phyloP scores from a whole-genome alignment of 1,140 invertebrate species.

The Drepana arcuata region DNA sequence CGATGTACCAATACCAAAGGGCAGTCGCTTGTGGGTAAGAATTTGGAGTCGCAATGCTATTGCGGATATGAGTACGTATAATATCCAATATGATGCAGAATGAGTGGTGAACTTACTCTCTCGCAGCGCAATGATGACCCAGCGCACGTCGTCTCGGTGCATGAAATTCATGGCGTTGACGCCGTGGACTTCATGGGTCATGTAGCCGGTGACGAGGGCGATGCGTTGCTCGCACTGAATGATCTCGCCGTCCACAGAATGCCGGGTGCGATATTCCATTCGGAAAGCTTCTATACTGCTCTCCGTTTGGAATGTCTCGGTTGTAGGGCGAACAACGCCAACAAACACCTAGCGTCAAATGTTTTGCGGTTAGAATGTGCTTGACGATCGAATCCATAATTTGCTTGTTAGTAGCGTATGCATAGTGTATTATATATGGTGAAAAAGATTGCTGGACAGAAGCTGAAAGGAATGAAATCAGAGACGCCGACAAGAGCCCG shows the following conservation, averaged over 20 bases:
- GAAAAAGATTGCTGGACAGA: too few species aligned
- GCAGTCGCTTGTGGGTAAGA: too few species aligned
- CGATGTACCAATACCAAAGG: too few species aligned
- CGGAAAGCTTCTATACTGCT: slow-evolving; percentile 80
- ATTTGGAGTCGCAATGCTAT: too few species aligned
- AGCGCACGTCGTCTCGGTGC: slow-evolving; percentile 87
- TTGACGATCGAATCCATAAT: too few species aligned
- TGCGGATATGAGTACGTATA: too few species aligned
- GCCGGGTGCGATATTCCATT: slow-evolving; percentile 89
- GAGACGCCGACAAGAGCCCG: too few species aligned
- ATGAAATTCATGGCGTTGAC: slow-evolving; percentile 88
- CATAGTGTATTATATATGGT: too few species aligned
- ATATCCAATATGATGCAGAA: too few species aligned
- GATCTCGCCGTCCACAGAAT: slow-evolving; percentile 87
- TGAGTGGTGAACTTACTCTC: slow-evolving; percentile 85
- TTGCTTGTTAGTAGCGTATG: too few species aligned
- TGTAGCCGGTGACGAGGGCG: slow-evolving; percentile 86
- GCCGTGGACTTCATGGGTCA: slow-evolving; percentile 86
- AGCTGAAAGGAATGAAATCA: too few species aligned
- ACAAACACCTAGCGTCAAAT: slow-evolving; percentile 74
- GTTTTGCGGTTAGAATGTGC: too few species aligned
- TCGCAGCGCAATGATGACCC: slow-evolving; percentile 85
- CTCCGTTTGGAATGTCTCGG: slow-evolving; percentile 79
- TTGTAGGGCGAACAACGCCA: slow-evolving; percentile 76
- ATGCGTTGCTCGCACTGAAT: slow-evolving; percentile 90